These are phyloP conservation scores for Eupithecia pulchellata DNA, from an alignment of 2,888 invertebrate genomes.

Conservation along the genomic window DNA sequence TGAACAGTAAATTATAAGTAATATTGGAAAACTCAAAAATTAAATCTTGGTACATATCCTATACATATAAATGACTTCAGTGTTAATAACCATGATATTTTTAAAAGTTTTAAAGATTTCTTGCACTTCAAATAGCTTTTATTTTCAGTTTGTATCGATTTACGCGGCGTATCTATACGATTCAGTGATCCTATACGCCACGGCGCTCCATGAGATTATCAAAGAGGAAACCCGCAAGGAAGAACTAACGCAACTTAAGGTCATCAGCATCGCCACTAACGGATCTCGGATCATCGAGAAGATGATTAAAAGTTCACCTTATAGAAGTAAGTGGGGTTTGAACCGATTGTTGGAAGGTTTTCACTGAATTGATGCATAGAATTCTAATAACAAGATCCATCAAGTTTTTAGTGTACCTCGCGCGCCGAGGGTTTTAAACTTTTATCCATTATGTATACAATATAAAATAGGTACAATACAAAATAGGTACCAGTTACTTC, in stretches of 20 bases:
- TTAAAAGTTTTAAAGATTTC: no score
- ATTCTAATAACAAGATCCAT: no score
- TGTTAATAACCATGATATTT: no score
- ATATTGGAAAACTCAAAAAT: no score
- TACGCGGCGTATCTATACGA: constrained; percentile 98
- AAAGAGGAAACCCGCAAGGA: constrained; percentile 79
- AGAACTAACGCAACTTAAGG: constrained; percentile 85
- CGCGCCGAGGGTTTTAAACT: no score
- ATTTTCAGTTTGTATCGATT: constrained; percentile 91
- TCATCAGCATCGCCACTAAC: constrained; percentile 90
- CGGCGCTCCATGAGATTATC: constrained; percentile 91
- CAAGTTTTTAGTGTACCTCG: no score
- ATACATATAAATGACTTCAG: no score
- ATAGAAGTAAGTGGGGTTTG: constrained; percentile 90
- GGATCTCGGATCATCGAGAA: constrained; percentile 94
- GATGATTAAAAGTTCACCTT: constrained; percentile 93
- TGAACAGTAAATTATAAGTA: no score
- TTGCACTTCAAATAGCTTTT: background rate
- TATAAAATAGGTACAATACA: no score
- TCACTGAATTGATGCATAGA: background rate
- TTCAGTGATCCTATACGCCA: constrained; percentile 95
- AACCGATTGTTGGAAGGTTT: background rate
- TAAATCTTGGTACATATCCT: no score
- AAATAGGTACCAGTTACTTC: no score
- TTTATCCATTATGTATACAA: no score